Conservation (phyloP, 2,797 vertebrate species). For the Xenopus petersii region DNA sequence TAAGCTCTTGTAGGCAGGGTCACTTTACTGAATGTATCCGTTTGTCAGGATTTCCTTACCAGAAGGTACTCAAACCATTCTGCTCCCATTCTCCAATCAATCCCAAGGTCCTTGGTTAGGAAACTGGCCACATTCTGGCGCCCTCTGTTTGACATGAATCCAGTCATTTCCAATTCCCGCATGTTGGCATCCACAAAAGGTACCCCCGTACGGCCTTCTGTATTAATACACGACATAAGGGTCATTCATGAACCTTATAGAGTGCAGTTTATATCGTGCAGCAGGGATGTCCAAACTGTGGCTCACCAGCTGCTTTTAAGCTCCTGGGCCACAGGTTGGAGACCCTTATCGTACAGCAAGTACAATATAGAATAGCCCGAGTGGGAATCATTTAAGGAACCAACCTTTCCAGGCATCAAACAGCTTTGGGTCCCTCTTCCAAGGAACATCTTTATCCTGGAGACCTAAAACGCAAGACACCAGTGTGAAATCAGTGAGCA, state of each 20-base stretch:
- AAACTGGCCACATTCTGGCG: slow-evolving; percentile 82
- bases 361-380: too few relatives aligned
- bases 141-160: slow-evolving; percentile 84
- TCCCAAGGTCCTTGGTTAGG: slow-evolving; percentile 78
- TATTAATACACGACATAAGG: not conserved
- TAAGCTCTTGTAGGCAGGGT: too few relatives aligned
- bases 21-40: too few relatives aligned
- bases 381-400: slow-evolving; percentile 6
- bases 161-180: slow-evolving; percentile 73
- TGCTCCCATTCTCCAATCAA: slow-evolving; percentile 83
- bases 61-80: slow-evolving; percentile 80
- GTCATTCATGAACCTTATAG: not conserved
- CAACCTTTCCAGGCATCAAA: slow-evolving; percentile 80
- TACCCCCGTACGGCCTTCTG: slow-evolving; percentile 76
- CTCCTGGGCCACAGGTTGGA: too few relatives aligned
- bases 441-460: slow-evolving; percentile 74
- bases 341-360: too few relatives aligned
- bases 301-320: too few relatives aligned
- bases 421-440: slow-evolving; percentile 75
- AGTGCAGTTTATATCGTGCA: too few relatives aligned
- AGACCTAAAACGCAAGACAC: slow-evolving; percentile 63
- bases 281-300: too few relatives aligned
- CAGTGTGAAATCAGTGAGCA: too few relatives aligned
- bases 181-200: slow-evolving; percentile 84
- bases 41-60: slow-evolving; percentile 54